phyloP scores from a whole-genome alignment of 2,797 vertebrate species.

The Paramormyrops hopkinsi region DNA sequence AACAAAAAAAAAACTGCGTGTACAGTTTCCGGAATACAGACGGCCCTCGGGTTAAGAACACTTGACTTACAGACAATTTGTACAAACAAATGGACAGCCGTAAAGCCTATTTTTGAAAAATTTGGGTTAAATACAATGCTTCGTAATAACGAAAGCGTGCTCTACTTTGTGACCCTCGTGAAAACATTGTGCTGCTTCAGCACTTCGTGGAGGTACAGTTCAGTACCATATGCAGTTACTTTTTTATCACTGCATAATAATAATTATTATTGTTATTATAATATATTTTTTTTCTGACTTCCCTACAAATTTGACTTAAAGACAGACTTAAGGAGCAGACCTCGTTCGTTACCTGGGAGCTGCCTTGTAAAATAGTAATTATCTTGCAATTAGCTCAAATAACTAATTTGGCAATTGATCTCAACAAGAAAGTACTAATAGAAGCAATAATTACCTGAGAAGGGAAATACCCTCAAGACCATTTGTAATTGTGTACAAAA shows the following conservation, averaged over 20 bases:
- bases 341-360: not conserved
- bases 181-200: not conserved
- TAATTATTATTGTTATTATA: not conserved
- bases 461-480: conserved; percentile 5
- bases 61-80: not conserved
- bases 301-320: not conserved
- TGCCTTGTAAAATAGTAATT: conserved; percentile 35
- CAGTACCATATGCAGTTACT: not conserved
- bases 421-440: conserved; percentile 51
- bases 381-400: conserved; percentile 63
- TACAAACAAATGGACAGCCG: not conserved
- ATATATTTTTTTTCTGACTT: not conserved
- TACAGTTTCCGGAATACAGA: not conserved
- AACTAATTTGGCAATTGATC: conserved; percentile 67
- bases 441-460: conserved; percentile 40
- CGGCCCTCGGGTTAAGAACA: not conserved
- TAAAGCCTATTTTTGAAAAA: not conserved
- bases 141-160: not conserved
- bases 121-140: not conserved
- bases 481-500: conserved; percentile 40
- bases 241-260: not conserved
- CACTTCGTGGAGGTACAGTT: not conserved
- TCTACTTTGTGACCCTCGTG: not conserved
- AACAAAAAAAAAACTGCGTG: not conserved
- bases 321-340: not conserved